Conservation (phyloP, 2,797 vertebrate species). For the Miichthys miiuy region DNA sequence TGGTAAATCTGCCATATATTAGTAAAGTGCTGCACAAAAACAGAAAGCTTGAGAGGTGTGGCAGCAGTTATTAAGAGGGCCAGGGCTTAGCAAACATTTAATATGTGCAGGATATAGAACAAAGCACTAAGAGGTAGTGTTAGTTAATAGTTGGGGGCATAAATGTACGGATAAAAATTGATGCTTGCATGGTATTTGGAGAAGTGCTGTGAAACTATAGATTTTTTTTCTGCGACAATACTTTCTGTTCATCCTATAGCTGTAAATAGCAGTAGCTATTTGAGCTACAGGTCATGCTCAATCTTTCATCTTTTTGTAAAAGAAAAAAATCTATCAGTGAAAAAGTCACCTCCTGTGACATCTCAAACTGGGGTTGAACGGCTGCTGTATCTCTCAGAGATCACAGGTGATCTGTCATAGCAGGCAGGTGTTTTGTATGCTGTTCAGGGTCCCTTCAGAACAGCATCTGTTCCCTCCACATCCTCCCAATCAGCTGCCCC, state of each 20-base stretch:
- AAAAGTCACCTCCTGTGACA: conserved; percentile 73
- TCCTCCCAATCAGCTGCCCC: conserved; percentile 37
- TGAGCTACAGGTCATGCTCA: conserved; percentile 59
- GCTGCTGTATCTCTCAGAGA: conserved; percentile 65
- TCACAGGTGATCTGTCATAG: conserved; percentile 84
- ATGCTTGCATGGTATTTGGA: background rate
- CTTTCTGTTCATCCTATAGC: conserved; percentile 48
- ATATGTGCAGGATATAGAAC: background rate
- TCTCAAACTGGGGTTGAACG: conserved; percentile 67
- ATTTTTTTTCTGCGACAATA: conserved; percentile 21
- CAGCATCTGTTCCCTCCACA: conserved; percentile 71
- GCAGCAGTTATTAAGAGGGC: no score
- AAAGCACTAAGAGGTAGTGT: background rate
- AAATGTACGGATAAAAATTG: background rate
- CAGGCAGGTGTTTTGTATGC: conserved; percentile 81
- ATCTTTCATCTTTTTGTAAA: conserved; percentile 69
- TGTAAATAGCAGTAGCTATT: conserved; percentile 58
- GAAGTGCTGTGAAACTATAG: background rate
- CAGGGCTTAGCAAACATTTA: background rate
- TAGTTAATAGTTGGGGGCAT: background rate
- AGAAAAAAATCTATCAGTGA: conserved; percentile 60
- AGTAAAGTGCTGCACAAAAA: background rate
- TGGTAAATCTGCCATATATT: background rate
- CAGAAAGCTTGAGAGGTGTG: no score
- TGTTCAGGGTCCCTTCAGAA: conserved; percentile 70